Evolutionary conservation across 2,113 vertebrate species (phyloP).

Genomic region (Colistium nudipinnis): DNA sequence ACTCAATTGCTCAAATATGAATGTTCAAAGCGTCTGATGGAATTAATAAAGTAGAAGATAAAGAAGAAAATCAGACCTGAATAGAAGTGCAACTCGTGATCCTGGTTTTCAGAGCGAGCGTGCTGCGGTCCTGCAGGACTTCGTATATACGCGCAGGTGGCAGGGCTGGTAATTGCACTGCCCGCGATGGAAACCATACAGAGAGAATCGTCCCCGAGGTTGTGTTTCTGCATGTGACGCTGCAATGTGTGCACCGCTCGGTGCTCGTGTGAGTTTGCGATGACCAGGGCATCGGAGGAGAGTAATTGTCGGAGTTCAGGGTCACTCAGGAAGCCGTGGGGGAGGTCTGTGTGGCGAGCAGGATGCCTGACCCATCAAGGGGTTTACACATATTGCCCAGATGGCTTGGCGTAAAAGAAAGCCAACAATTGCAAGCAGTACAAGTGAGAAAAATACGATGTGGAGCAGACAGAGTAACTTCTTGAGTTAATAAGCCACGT

Average conservation of each 20-base stretch:
- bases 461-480: neutral
- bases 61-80: constrained; percentile 15
- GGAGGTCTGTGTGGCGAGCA: neutral
- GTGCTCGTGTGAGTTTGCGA: constrained; percentile 11
- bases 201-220: constrained; percentile 61
- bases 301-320: constrained; percentile 36
- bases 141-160: constrained; percentile 55
- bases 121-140: constrained; percentile 4
- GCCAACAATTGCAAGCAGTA: neutral
- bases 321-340: constrained; percentile 42
- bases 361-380: constrained; percentile 20
- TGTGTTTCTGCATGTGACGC: constrained; percentile 45
- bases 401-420: constrained; percentile 12
- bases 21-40: neutral
- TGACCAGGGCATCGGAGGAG: constrained; percentile 14
- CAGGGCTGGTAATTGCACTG: constrained; percentile 31
- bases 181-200: constrained; percentile 47
- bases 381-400: constrained; percentile 29
- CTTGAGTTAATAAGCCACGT: constrained; percentile 3
- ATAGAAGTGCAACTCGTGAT: neutral
- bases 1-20: neutral
- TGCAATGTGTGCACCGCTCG: constrained; percentile 3
- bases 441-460: neutral
- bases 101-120: constrained; percentile 3
- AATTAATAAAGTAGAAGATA: neutral